Evolutionary conservation across 2,113 vertebrate species (phyloP).

Genomic region (Pheucticus melanocephalus): DNA sequence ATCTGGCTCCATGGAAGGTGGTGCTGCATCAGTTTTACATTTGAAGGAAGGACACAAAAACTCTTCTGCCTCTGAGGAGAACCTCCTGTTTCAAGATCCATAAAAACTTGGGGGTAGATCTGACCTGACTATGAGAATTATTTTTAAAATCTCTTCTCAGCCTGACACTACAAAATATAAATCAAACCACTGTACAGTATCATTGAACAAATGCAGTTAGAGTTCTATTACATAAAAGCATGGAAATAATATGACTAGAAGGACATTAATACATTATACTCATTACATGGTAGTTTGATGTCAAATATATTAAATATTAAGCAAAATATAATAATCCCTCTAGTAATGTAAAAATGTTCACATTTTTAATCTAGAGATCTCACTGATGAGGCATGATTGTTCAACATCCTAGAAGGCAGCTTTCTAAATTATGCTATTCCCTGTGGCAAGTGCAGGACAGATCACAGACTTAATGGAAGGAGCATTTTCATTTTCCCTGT

Average conservation of each 20-base stretch:
- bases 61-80: neutral
- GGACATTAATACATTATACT: conserved; percentile 58
- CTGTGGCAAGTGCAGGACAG: conserved; percentile 23
- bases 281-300: conserved; percentile 52
- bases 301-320: conserved; percentile 72
- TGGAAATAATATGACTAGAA: conserved; percentile 46
- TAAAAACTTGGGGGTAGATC: neutral
- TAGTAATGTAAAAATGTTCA: conserved; percentile 61
- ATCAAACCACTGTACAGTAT: neutral
- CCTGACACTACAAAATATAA: neutral
- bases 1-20: neutral
- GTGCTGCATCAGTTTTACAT: neutral
- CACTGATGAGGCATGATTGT: conserved; percentile 54
- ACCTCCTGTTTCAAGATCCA: neutral
- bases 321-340: conserved; percentile 64
- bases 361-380: conserved; percentile 68
- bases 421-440: conserved; percentile 58
- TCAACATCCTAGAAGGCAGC: conserved; percentile 53
- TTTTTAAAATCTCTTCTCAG: neutral
- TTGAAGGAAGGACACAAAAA: neutral
- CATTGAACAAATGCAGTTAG: neutral
- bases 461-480: conserved; percentile 55
- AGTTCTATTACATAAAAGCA: conserved; percentile 35
- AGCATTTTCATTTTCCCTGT: conserved; percentile 14
- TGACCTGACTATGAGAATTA: neutral